Base-by-base conservation (phyloP, 2,888 invertebrate genomes). In the Polia nebulosa region DNA sequence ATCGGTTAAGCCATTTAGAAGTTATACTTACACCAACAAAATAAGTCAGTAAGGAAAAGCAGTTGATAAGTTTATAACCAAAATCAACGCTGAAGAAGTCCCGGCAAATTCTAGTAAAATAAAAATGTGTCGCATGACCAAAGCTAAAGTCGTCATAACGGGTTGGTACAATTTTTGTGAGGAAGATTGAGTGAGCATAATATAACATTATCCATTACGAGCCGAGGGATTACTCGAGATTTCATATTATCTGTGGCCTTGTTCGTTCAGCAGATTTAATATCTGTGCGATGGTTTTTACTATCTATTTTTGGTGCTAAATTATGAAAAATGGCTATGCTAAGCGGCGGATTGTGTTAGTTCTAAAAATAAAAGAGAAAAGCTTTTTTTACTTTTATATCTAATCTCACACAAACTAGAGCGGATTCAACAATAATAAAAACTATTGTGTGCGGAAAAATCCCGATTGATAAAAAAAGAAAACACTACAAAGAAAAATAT, bases 181-280 rank as follows among this genome's bases (percentile, higher is more conserved):
- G 9, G 63, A 71, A 79, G 71, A 80, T 80, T 76, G 82, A 77
- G 70, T 65, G 76, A 72, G 63, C 51, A 52, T 70, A 76, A 76
- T 80, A 69, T 66, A 61, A 68, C 62, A 72, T 67, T 80, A 84
- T 78, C 65, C 64, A 68, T 56, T 57, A 59, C 52, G 60, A 47
- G 29, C 69, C 67, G 36, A 67, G 78, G 69, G 80, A 82, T 84
- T 84, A 84, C 65, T 66, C 51, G 63, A 70, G 63, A 70, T 82
- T 78, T 60, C 41, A 53, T 77, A 70, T 80, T 78, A 82, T 84
- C 79, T 69, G 41, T 74, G 82, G 56, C 71, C 70, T 79, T 76
- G 78, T 56, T 56, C 61, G 52, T 65, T 56, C 55, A 58, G 49
- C 49, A 63, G 39, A 68, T 82, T 70, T 72, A 75, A 70, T 79